A percentile compares a stretch with the other conserved stretches of the same genome.
phyloP scores from a whole-genome alignment of 2,888 invertebrate species.

The Kuschelorhynchus macadamiae region DNA sequence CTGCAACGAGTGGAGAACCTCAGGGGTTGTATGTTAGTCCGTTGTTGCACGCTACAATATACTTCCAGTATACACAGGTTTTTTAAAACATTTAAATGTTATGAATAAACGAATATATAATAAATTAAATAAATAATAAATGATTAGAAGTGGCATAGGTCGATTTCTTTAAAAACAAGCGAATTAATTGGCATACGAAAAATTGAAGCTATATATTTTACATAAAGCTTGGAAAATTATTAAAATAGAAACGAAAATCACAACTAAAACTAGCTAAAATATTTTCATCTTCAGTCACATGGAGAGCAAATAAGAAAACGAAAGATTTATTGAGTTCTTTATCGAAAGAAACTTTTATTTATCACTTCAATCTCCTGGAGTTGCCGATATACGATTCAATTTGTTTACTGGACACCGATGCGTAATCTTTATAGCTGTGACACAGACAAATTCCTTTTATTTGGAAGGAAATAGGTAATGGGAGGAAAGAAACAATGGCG shows the following conservation, averaged over 20 bases:
- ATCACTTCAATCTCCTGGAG: constrained; percentile 45
- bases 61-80: no score
- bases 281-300: not conserved
- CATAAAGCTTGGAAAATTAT: no score
- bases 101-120: not conserved
- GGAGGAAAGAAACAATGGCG: no score
- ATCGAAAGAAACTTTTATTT: constrained; percentile 49
- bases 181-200: no score
- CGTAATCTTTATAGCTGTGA: constrained; percentile 43
- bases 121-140: not conserved
- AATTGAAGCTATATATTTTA: not conserved
- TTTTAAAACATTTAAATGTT: no score
- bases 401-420: constrained; percentile 48
- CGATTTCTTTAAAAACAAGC: no score
- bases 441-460: constrained; percentile 42
- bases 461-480: not conserved
- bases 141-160: not conserved
- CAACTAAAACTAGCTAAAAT: not conserved
- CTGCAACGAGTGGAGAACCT: no score
- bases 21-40: no score
- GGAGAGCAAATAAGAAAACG: constrained; percentile 1
- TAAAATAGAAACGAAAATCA: not conserved
- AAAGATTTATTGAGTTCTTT: constrained; percentile 38
- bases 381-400: constrained; percentile 48
- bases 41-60: no score